These are phyloP conservation scores for Camponotus vicinus DNA, from an alignment of 1,140 invertebrate species.

Conservation along the genomic window DNA sequence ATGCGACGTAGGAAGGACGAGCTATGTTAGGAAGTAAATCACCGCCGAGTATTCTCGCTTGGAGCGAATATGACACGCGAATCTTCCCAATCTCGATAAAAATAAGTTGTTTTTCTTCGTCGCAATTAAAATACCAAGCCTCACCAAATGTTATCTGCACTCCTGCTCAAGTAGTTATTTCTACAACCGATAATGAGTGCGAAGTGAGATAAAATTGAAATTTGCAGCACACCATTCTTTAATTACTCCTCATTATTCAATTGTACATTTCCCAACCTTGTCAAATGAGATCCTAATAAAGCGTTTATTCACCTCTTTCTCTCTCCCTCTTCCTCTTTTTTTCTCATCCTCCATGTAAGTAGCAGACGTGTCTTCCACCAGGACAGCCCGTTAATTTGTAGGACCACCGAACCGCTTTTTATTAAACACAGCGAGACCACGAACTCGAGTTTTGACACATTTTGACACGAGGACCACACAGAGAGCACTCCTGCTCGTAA, in stretches of 20 bases:
- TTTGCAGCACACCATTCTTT: background rate
- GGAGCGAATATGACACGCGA: constrained; percentile 18
- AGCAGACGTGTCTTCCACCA: background rate
- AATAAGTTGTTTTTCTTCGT: constrained; percentile 36
- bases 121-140: constrained; percentile 20
- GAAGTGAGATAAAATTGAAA: background rate
- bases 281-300: background rate
- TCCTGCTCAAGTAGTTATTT: background rate
- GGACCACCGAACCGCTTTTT: constrained; percentile 81
- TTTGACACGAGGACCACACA: constrained; percentile 85
- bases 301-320: constrained; percentile 9
- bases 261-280: background rate
- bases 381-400: constrained; percentile 80
- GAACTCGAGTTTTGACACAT: constrained; percentile 85
- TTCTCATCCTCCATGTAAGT: background rate
- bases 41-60: constrained; percentile 15
- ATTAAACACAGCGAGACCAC: constrained; percentile 64
- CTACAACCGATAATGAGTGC: background rate
- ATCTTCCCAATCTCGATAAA: constrained; percentile 36
- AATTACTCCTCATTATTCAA: background rate
- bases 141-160: background rate
- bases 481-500: constrained; percentile 79
- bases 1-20: constrained; percentile 57
- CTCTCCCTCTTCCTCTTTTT: too few relatives aligned
- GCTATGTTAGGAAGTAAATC: constrained; percentile 41